Evolutionary conservation across 53 echinoderm and acorn worm species (phyloP).

Genomic region (Echinometra lucunter): DNA sequence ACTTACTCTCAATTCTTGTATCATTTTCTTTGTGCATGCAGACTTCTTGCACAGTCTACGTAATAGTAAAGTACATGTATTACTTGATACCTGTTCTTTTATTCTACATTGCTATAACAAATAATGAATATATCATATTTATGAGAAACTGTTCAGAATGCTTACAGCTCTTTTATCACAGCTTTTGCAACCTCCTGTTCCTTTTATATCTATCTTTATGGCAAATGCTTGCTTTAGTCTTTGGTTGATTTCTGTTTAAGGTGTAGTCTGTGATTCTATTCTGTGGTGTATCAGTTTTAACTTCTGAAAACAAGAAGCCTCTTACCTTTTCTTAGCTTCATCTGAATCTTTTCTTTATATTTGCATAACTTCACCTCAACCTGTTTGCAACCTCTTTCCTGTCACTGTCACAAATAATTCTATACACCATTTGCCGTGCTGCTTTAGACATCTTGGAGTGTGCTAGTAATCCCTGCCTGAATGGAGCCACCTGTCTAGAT

Average conservation of each 20-base stretch:
- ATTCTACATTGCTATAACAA: background rate
- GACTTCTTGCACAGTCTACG: background rate
- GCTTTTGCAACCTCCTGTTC: background rate
- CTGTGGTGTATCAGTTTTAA: background rate
- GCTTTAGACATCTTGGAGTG: conserved; percentile 67
- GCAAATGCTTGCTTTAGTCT: background rate
- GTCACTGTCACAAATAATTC: background rate
- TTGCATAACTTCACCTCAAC: background rate
- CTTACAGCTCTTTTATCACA: background rate
- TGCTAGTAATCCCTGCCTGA: conserved; percentile 81
- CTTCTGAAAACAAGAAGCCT: background rate
- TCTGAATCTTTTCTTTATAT: background rate
- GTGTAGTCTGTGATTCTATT: background rate
- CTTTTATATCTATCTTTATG: background rate
- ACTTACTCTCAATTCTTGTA: background rate
- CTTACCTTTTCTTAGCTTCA: background rate
- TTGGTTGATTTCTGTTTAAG: background rate
- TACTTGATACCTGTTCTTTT: background rate
- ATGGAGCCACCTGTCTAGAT: conserved; percentile 80
- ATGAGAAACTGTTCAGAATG: background rate
- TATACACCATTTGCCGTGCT: conserved; percentile 47
- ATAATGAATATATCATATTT: background rate
- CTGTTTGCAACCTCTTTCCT: conserved; percentile 15
- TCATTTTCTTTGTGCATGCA: background rate
- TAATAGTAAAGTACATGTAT: background rate